phyloP scores from a whole-genome alignment of 1,140 invertebrate genomes.

The Drosophila pseudoobscura region DNA sequence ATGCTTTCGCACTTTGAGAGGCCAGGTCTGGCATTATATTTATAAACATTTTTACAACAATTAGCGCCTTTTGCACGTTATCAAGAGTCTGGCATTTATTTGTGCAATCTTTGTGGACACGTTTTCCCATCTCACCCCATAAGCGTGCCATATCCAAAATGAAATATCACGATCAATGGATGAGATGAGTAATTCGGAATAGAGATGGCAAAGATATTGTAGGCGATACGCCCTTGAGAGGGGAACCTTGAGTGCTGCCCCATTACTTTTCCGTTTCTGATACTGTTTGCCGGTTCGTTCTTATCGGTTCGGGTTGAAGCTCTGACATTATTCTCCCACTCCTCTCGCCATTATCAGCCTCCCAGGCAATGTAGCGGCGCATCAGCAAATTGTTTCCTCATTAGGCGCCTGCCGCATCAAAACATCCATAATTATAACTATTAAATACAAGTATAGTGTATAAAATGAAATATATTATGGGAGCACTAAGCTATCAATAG shows the following conservation, averaged over 20 bases:
- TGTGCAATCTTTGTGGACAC: conserved; percentile 48
- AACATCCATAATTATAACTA: conserved; percentile 31
- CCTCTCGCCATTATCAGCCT: conserved; percentile 31
- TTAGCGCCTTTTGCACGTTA: conserved; percentile 47
- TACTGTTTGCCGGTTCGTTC: background rate
- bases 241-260: background rate
- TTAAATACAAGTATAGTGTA: too few species aligned
- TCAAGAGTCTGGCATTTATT: conserved; percentile 23
- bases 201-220: background rate
- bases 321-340: too few species aligned
- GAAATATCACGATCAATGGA: conserved; percentile 37
- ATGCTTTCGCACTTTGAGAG: conserved; percentile 25
- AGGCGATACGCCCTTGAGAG: background rate
- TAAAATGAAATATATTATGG: too few species aligned
- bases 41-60: conserved; percentile 50
- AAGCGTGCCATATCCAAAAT: conserved; percentile 55
- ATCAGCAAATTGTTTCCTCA: conserved; percentile 68
- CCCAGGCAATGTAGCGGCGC: conserved; percentile 15
- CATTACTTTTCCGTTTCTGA: conserved; percentile 2
- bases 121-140: conserved; percentile 53
- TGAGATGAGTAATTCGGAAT: conserved; percentile 20
- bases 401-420: conserved; percentile 32
- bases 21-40: conserved; percentile 18
- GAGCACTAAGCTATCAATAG: conserved; percentile 19
- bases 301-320: conserved; percentile 9